Evolutionary conservation across 2,888 invertebrate species (phyloP), one percentile per base, ranked within the genome.

Genomic region (Stictocephala bisonia): DNA sequence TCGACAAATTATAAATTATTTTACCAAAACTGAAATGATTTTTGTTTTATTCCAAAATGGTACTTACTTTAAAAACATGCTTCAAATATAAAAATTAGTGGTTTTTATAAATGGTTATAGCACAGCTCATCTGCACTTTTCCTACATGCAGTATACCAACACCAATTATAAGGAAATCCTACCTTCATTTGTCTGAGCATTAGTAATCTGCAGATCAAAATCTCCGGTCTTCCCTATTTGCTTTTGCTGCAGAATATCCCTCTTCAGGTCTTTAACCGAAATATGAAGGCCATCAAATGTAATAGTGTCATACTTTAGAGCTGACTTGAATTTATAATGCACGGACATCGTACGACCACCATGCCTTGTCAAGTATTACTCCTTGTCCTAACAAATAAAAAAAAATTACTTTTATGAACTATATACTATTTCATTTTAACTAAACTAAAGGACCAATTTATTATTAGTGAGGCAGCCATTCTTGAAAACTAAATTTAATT

Each of bases 251-350:
- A 97, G 90, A 80, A 99, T 98, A 70, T 95, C 91, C 81, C 95
- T 93, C 85, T 99, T 99, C 78, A 99, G 87, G 84, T 99, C 99
- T 56, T 91, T 92, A 79, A 98, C 94, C 51, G 97, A 95, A 82
- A 99, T 97, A 84, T 97, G 95, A 74, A 99, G 88, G 74, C 98
- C 99, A 89, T 98, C 97, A 84, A 98, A 97, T 41, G 96, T 95
- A 77, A 99, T 92, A 7, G 97, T 97, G 84, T 98, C 97, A 86
- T 93, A 97, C 84, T 97, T 96, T 83, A 96, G 87, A 75, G 96
- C 94, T 82, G 97, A 96, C 87, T 98, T 98, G 84, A 99, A 99
- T 86, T 99, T 99, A 86, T 98, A 99, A 86, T 99, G 98, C 79
- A 99, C 96, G 82, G 97, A 97, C 93, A 96, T 96, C 74, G 77